Percentiles rank a stretch among this genome's conserved stretches.
These are phyloP conservation scores for Psophia crepitans DNA, from an alignment of 2,113 vertebrate species.

Conservation along the genomic window DNA sequence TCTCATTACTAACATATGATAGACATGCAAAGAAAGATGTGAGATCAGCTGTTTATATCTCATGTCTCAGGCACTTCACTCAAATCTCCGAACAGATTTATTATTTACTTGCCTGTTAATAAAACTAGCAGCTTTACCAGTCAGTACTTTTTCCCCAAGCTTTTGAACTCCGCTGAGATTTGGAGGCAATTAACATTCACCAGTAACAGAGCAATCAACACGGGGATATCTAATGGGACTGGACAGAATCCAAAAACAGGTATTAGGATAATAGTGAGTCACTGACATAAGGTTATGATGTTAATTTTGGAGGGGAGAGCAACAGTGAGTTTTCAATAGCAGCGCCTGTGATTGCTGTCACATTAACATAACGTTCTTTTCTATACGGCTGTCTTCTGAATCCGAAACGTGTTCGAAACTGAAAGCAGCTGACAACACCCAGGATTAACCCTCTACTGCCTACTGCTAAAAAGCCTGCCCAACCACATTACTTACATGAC, in stretches of 20 bases:
- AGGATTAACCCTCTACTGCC: slow-evolving; percentile 65
- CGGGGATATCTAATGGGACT: slow-evolving; percentile 78
- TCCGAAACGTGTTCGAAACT: slow-evolving; percentile 32
- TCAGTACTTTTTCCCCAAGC: slow-evolving; percentile 56
- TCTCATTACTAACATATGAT: slow-evolving; percentile 26
- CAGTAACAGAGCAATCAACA: slow-evolving; percentile 82
- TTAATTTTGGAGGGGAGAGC: slow-evolving; percentile 71
- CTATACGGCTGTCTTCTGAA: slow-evolving; percentile 40
- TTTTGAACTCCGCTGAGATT: slow-evolving; percentile 77
- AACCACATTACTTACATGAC: slow-evolving; percentile 34
- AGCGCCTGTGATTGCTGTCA: slow-evolving; percentile 56
- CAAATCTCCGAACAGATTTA: slow-evolving; percentile 65
- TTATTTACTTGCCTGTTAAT: slow-evolving; percentile 71
- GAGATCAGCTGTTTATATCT: slow-evolving; percentile 16
- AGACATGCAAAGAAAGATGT: slow-evolving; percentile 37
- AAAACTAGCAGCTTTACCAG: slow-evolving; percentile 70
- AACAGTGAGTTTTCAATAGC: slow-evolving; percentile 61
- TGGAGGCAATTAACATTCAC: slow-evolving; percentile 82
- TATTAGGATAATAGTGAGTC: slow-evolving; percentile 78
- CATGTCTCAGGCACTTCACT: slow-evolving; percentile 39
- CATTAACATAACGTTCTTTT: slow-evolving; percentile 58
- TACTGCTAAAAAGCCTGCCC: slow-evolving; percentile 61
- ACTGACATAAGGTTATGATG: slow-evolving; percentile 77
- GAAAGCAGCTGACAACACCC: slow-evolving; percentile 51
- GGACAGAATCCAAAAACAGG: slow-evolving; percentile 81